These are phyloP conservation scores for Augochlora pura DNA, from an alignment of 1,140 invertebrate species.

Conservation along the genomic window DNA sequence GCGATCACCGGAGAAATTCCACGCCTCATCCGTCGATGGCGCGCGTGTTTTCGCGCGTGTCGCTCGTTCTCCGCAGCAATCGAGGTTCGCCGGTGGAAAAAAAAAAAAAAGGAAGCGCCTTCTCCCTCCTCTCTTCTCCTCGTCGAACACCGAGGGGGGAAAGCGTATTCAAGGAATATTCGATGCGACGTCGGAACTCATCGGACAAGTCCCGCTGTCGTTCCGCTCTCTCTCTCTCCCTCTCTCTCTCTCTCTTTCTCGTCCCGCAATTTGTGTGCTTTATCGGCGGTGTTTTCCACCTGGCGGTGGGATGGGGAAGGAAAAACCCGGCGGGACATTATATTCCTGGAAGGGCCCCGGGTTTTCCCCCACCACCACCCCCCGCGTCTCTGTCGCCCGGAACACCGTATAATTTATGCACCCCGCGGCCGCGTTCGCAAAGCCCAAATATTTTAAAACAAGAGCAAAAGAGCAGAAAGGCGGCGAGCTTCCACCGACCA, in stretches of 20 bases:
- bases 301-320: neutral
- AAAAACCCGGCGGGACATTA: constrained; percentile 58
- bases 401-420: constrained; percentile 74
- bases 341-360: constrained; percentile 51
- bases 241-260: no score
- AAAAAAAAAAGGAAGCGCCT: neutral
- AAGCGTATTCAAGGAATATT: constrained; percentile 53
- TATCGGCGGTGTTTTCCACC: constrained; percentile 51
- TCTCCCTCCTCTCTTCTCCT: neutral
- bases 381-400: constrained; percentile 54
- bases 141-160: neutral
- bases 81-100: neutral
- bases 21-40: neutral
- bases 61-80: neutral
- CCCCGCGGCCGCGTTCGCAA: constrained; percentile 71
- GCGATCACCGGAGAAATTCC: neutral
- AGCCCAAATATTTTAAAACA: constrained; percentile 76
- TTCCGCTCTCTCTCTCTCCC: no score
- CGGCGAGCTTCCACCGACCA: constrained; percentile 19
- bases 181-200: constrained; percentile 51
- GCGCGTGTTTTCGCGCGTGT: neutral
- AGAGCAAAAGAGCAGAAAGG: constrained; percentile 70
- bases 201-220: constrained; percentile 31
- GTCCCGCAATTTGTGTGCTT: constrained; percentile 62
- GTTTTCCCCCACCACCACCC: no score